Base-by-base conservation (phyloP, 2,797 vertebrate genomes). In the Manis crassicaudata region DNA sequence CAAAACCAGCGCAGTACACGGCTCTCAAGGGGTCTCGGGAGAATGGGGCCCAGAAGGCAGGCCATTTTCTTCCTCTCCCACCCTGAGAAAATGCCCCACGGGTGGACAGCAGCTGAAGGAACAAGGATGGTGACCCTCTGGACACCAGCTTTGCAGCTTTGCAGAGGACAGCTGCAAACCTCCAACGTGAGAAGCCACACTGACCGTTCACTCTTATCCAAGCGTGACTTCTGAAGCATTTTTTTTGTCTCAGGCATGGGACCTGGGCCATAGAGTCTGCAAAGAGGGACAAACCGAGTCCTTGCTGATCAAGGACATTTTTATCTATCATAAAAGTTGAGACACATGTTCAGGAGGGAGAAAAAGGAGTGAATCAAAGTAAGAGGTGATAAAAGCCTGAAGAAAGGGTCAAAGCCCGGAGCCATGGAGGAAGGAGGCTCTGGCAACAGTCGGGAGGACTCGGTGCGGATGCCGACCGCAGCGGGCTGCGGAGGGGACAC, bases 101-200 rank as follows among this genome's bases (percentile, higher is more conserved):
- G 60, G 32, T 20, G 37, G 54, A 50, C 7, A 35, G 20, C 25
- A 2, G 25, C 46, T 2, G 29, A 54, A 35, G 63, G 46, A 27
- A 32, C 17, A 6, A 25, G n/a, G 32, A 52, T 16, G 17, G 11
- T 37, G 60, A 35, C 18, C 73, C 4, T 37, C 58, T 60, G 17
- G 43, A 21, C 6, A 13, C 6, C 0, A 1, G 10, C 54, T 43
- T 37, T 43, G 35, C 0, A 1, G 10, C 54, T 43, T 37, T 43
- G 35, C 29, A 13, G 23, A 62, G 46, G 43, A 56, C 40, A 29
- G 16, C 63, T 1, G 2, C 0, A 12, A 18, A 4, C 5, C 12
- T 25, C 23, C 1, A 8, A 46, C 16, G 16, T 1, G 9, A 58
- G 40, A 43, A 37, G 65, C 14, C 25, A 50, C 27, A n/a, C 0